phyloP scores from a whole-genome alignment of 2,888 invertebrate genomes.

The Carterocephalus palaemon region DNA sequence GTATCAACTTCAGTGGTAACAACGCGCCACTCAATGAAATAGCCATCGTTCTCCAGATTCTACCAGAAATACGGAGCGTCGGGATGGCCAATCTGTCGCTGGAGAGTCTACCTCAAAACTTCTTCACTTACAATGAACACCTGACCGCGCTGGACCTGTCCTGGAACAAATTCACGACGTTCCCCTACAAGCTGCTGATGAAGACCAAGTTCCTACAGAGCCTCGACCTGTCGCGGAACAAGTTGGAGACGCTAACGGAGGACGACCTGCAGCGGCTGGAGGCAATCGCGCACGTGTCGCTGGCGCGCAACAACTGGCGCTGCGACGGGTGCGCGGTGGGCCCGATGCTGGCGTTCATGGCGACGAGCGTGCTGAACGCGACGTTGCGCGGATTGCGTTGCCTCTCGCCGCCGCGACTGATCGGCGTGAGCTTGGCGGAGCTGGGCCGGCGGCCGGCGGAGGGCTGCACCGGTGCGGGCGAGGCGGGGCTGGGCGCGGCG shows the following conservation, averaged over 20 bases:
- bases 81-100: slow-evolving; percentile 80
- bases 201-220: slow-evolving; percentile 79
- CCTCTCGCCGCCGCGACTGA: slow-evolving; percentile 76
- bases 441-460: too few relatives aligned
- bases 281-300: slow-evolving; percentile 71
- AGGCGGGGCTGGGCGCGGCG: slow-evolving; percentile 78
- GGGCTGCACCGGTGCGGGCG: too few relatives aligned
- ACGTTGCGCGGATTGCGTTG: slow-evolving; percentile 78
- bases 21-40: slow-evolving; percentile 78
- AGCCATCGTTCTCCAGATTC: slow-evolving; percentile 76
- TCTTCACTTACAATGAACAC: slow-evolving; percentile 79
- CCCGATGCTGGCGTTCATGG: slow-evolving; percentile 76
- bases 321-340: slow-evolving; percentile 83
- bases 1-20: slow-evolving; percentile 85
- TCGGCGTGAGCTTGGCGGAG: slow-evolving; percentile 59
- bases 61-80: slow-evolving; percentile 78
- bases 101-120: slow-evolving; percentile 75
- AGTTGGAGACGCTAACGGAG: slow-evolving; percentile 81
- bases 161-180: slow-evolving; percentile 81
- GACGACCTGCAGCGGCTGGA: slow-evolving; percentile 78
- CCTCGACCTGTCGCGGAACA: slow-evolving; percentile 87
- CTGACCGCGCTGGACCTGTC: slow-evolving; percentile 85
- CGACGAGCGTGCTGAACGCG: slow-evolving; percentile 73
- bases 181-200: slow-evolving; percentile 77
- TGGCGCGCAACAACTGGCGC: slow-evolving; percentile 83